These are phyloP conservation scores for Oxytorus armatus DNA, from an alignment of 2,888 invertebrate genomes.

Conservation along the genomic window DNA sequence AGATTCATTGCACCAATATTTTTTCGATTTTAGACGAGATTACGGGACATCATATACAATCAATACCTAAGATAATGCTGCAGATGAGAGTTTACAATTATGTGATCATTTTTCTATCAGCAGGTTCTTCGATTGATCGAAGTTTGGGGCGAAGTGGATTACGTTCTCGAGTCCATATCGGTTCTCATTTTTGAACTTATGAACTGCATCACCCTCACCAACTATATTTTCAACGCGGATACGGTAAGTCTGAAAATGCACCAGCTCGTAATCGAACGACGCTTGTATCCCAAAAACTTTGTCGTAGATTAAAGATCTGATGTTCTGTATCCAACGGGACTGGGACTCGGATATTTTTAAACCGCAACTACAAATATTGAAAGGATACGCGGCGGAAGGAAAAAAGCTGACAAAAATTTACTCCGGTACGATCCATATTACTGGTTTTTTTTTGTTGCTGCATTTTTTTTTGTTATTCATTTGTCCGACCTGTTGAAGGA, in stretches of 20 bases:
- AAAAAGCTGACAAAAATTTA: constrained; percentile 54
- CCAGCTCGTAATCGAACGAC: too few relatives aligned
- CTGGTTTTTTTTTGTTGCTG: background rate
- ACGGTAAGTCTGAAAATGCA: constrained; percentile 47
- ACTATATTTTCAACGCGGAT: constrained; percentile 51
- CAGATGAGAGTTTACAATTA: constrained; percentile 7
- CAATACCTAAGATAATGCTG: constrained; percentile 10
- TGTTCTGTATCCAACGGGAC: constrained; percentile 51
- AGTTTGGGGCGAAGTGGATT: constrained; percentile 59
- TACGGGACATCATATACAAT: too few relatives aligned
- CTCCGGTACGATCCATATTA: constrained; percentile 22
- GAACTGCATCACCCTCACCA: constrained; percentile 38
- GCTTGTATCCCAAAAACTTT: background rate
- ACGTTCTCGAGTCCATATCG: constrained; percentile 56
- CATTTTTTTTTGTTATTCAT: background rate
- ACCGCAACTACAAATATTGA: constrained; percentile 39
- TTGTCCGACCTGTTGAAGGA: too few relatives aligned
- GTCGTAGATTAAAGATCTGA: constrained; percentile 53
- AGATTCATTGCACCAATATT: too few relatives aligned
- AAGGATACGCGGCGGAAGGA: constrained; percentile 47
- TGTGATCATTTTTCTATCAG: background rate
- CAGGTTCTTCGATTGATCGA: constrained; percentile 58
- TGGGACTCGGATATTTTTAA: constrained; percentile 35
- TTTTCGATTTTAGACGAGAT: too few relatives aligned
- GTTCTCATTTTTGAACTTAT: constrained; percentile 38